Evolutionary conservation across 1,140 invertebrate species (phyloP).

Genomic region (Trinorchestia longiramus): DNA sequence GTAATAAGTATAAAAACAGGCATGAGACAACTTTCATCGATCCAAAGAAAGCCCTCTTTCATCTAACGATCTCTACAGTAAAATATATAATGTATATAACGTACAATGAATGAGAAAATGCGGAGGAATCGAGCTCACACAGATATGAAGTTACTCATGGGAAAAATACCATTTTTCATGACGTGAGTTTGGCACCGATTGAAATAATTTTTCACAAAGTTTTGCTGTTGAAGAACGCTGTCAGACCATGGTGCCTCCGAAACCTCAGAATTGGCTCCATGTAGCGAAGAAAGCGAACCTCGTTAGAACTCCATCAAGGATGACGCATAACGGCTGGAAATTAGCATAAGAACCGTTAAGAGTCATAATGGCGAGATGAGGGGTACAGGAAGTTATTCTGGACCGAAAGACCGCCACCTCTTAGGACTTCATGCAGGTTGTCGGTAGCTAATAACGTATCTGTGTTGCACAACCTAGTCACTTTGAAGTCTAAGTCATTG

Average conservation of each 20-base stretch:
- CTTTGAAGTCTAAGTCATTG: not conserved
- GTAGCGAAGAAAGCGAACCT: not conserved
- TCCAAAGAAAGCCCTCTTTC: not conserved
- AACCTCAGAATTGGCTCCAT: not conserved
- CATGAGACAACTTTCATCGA: not conserved
- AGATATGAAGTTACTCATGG: not conserved
- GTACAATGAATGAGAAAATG: not conserved
- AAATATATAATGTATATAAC: not conserved
- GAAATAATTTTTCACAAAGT: not conserved
- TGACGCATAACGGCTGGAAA: slow-evolving; percentile 21
- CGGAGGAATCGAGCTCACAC: not conserved
- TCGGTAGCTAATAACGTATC: not conserved
- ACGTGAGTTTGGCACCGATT: not conserved
- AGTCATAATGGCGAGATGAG: slow-evolving; percentile 14
- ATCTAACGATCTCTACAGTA: not conserved
- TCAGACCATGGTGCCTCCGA: not conserved
- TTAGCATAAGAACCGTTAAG: slow-evolving; percentile 34
- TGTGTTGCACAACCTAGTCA: not conserved
- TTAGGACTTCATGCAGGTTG: not conserved
- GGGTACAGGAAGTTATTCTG: not conserved
- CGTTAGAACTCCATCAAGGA: slow-evolving; percentile 44
- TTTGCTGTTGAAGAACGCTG: not conserved
- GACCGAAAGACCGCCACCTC: not conserved
- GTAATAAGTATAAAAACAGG: no score
- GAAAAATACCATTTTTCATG: not conserved